Base-by-base conservation (phyloP, 2,113 vertebrate genomes). In the Chelonoidis abingdonii region DNA sequence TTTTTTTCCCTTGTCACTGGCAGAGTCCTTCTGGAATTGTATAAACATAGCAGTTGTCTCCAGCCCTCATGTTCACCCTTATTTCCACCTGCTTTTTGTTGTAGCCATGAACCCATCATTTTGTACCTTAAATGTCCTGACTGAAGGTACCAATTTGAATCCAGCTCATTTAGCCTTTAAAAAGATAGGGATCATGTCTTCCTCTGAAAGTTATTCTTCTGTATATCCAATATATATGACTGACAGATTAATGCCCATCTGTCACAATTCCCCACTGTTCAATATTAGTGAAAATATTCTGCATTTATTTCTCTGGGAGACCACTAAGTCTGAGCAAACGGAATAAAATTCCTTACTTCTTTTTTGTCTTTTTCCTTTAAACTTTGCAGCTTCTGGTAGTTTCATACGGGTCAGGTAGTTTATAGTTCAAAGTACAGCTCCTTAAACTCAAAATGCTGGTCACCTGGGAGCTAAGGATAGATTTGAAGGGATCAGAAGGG, bases 171-270 rank as follows among this genome's bases (percentile, higher is more conserved):
- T 93, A 92, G 86, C 21, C n/a, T 80, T 94, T 86, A 49, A 89
- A 94, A 90, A 52, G 38, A 92, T 9, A 94, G 27, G 19, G 93
- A 96, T 96, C 87, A 31, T 96, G 76, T 97, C 88, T 95, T 96
- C 54, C 75, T 69, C 31, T 80, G 91, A 94, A 94, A 90, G 96
- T 96, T 84, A 57, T 97, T 97, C 95, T 97, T 94, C 97, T 97
- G 95, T 96, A 62, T 92, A 96, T 97, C 96, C 93, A 2, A 95
- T 84, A 80, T 96, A 97, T 79, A 96, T 97, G 97, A 94, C 95
- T 95, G 97, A 92, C 94, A 97, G 94, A 97, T 97, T 97, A 98
- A 97, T 95, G 95, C 92, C 97, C 96, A 98, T 97, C 96, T 97
- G 97, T 97, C 97, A 95, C 93, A 92, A 93, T 97, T 96, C 89